Evolutionary conservation across 2,113 vertebrate genomes (phyloP), one percentile per base, ranked within the genome.

Genomic region (Zosterops pallidus): DNA sequence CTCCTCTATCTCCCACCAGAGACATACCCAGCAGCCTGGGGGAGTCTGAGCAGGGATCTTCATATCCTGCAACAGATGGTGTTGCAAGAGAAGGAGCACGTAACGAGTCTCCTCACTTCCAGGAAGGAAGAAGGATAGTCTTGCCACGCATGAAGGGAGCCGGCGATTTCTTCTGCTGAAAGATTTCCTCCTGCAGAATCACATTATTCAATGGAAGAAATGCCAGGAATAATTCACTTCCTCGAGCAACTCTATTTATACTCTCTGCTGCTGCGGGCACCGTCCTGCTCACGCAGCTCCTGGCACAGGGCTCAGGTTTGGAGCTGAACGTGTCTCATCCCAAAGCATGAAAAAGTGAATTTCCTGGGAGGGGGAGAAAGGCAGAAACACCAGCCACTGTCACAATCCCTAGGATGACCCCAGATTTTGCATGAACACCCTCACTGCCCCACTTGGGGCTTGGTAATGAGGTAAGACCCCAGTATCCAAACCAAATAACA

Each of bases 81-180:
- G 60, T 12, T 92, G 80, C 77, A 80, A 88, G 69, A 83, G 84
- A 53, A 76, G 31, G 78, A 87, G 90, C 64, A 42, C 18, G 5
- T 17, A 88, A 69, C 9, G 57, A 80, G 80, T 46, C 77, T 83
- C 95, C 89, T 68, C 94, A 52, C 71, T 69, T 95, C 92, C 69
- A 94, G 94, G 92, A 96, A 96, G 67, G 65, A 88, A 95, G 91
- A 95, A 53, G 57, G 83, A 96, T 78, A 91, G 6, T 24, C 78
- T 72, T 78, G 81, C 94, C 91, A 93, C 23, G 92, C 97, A 97
- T 2, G 28, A 86, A 96, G 85, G 91, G 95, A 97, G 70, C 20
- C 1, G 9, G 79, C 2, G 5, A 95, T 96, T 96, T 47, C 92
- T 96, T 87, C 8, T 16, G 44, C 95, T 89, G 76, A 75, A 67